Percentiles rank a stretch among this genome's conserved stretches.
Evolutionary conservation across 2,113 vertebrate species (phyloP).

Genomic region (Takifugu bimaculatus): DNA sequence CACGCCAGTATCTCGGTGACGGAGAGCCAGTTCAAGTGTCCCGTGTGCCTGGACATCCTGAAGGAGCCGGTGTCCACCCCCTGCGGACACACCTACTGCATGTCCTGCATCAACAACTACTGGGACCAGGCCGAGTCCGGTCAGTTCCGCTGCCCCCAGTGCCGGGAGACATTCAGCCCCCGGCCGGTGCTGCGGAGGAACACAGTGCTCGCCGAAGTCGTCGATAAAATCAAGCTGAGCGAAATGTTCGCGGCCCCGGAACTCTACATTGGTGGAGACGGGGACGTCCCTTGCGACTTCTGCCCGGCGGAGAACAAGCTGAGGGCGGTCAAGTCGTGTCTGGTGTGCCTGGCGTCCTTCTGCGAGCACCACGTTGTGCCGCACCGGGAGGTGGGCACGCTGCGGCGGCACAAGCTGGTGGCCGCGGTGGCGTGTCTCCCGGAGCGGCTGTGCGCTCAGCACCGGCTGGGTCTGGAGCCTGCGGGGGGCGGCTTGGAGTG

Average conservation of each 20-base stretch:
- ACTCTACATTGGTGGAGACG: slow-evolving; percentile 47
- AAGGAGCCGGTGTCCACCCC: slow-evolving; percentile 71
- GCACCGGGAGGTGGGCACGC: slow-evolving; percentile 84
- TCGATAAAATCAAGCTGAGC: slow-evolving; percentile 57
- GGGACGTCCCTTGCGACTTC: slow-evolving; percentile 89
- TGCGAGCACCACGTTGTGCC: slow-evolving; percentile 86
- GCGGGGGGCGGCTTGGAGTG: slow-evolving; percentile 75
- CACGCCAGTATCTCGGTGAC: slow-evolving; percentile 69
- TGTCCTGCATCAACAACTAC: slow-evolving; percentile 65
- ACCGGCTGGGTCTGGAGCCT: slow-evolving; percentile 87
- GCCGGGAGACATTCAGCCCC: slow-evolving; percentile 64
- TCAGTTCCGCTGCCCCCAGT: slow-evolving; percentile 63
- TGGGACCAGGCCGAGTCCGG: slow-evolving; percentile 63
- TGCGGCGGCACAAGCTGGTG: slow-evolving; percentile 86
- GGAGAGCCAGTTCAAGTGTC: slow-evolving; percentile 69
- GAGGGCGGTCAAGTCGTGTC: slow-evolving; percentile 84
- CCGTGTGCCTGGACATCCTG: slow-evolving; percentile 70
- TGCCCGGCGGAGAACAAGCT: slow-evolving; percentile 82
- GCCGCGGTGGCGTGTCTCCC: slow-evolving; percentile 82
- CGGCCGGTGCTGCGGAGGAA: slow-evolving; percentile 70
- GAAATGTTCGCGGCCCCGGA: slow-evolving; percentile 34
- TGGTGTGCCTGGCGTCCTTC: slow-evolving; percentile 90
- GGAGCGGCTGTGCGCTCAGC: slow-evolving; percentile 83
- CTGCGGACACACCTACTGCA: slow-evolving; percentile 76
- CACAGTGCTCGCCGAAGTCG: slow-evolving; percentile 69